A percentile compares a stretch with the other conserved stretches of the same genome.
Evolutionary conservation across 2,113 vertebrate species (phyloP).

Genomic region (Eleginops maclovinus): DNA sequence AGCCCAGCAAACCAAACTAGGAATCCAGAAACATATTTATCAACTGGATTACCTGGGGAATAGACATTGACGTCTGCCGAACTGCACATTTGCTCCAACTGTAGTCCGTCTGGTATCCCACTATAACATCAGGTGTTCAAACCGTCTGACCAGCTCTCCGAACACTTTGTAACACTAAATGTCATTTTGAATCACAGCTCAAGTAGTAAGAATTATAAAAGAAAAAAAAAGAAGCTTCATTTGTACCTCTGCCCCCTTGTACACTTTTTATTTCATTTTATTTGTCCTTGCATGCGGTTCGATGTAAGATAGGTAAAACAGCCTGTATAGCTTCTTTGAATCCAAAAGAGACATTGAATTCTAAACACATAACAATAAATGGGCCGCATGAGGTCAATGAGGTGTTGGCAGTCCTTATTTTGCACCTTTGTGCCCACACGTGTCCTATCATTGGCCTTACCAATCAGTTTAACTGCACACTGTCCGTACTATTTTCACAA

Average conservation of each 20-base stretch:
- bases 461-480: constrained; percentile 36
- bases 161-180: constrained; percentile 2
- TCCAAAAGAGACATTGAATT: constrained; percentile 4
- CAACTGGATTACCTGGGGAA: constrained; percentile 66
- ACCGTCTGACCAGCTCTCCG: constrained; percentile 16
- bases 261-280: not conserved
- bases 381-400: constrained; percentile 23
- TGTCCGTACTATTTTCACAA: constrained; percentile 35
- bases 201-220: not conserved
- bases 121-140: constrained; percentile 38
- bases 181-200: constrained; percentile 3
- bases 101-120: constrained; percentile 44
- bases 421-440: constrained; percentile 35
- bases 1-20: constrained; percentile 45
- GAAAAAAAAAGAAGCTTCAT: constrained; percentile 14
- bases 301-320: constrained; percentile 1
- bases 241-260: not conserved
- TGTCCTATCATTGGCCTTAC: constrained; percentile 20
- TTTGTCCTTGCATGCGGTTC: constrained; percentile 7
- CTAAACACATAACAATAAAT: constrained; percentile 33
- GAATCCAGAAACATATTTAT: constrained; percentile 51
- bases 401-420: constrained; percentile 17
- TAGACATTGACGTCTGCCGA: constrained; percentile 46
- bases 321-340: not conserved
- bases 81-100: constrained; percentile 63